Base-by-base conservation (phyloP, 2,797 vertebrate species). In the Antrozous pallidus region DNA sequence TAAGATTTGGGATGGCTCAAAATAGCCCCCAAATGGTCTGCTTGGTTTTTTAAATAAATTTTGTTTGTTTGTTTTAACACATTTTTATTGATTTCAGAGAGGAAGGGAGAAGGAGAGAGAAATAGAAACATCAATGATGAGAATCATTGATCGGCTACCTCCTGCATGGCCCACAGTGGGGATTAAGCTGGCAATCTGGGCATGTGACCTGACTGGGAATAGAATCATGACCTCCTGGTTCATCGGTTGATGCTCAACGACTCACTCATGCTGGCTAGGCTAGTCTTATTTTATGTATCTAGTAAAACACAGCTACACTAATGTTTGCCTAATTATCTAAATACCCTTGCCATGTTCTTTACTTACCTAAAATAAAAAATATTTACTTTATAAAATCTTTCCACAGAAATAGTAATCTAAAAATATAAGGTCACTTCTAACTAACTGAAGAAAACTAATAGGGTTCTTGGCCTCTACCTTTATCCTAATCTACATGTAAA, bases 241-340 rank as follows among this genome's bases (percentile, higher is more conserved):
- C 58, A 61, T 16, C 31, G 13, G 6, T 61, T 31, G 13, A 61
- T 61, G 58, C 5, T 31, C 58, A 31, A 61, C 58, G 6, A 14
- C 58, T 61, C 58, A 61, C 12, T 28, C 28, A 31, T 1, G 13
- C 58, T 61, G 58, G 28, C 58, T 28, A 61, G 58, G 28, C 58
- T 61, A 61, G 58, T 61, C 28, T 61, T 61, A 63, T 88, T 91
- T 96, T 88, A 78, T 93, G 16, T 80, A 65, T 74, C 70, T n/a
- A 51, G 61, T 79, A 87, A 85, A 94, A 96, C 67, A 73, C 42
- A 88, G 58, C 63, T 88, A 95, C 79, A 38, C 75, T 94, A 67
- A 94, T 89, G 45, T 90, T 96, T 96, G 36, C 80, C 73, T 93
- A 96, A 96, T 96, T 91, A 96, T 95, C 83, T 88, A 80, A 92